Base-by-base conservation (phyloP, 2,797 vertebrate genomes). In the Coranthus polyacanthus region DNA sequence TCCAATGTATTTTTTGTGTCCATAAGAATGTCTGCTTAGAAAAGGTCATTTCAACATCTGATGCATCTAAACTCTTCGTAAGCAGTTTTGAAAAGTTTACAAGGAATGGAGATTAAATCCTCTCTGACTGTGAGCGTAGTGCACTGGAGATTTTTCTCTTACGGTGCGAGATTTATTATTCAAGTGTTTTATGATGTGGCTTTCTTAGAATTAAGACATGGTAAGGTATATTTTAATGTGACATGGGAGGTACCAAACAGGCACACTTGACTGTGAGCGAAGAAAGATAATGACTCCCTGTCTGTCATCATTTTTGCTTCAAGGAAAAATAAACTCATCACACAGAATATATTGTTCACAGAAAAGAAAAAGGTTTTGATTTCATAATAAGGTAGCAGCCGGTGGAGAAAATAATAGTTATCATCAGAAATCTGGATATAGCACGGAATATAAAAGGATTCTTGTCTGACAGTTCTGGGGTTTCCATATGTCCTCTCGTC, bases 261-360 rank as follows among this genome's bases (percentile, higher is more conserved):
- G 24, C 9, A 52, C 13, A 34, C 46, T 55, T 72, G 59, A 74
- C 42, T 17, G 17, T 8, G 12, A 20, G 59, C 56, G 38, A 52
- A 51, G 38, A 45, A 72, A 20, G 45, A 64, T 39, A 65, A 36
- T 66, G 39, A 59, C 69, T 57, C 67, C 41, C 38, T 52, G 72
- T 84, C 79, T 50, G 78, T 82, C 66, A 78, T 73, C 72, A 81
- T 68, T n/a, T n/a, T n/a, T 67, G 59, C 81, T 53, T 75, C 34
- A 64, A 37, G 34, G 16, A 44, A 67, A 58, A 36, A 58, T 20
- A 53, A 76, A 70, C 42, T 37, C 3, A 12, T 71, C 36, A 39
- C 15, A 47, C 20, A 57, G 20, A 34, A 26, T 18, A 49, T 38
- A 32, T 44, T 54, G 68, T 80, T 67, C 73, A 15, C 22, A 21